Evolutionary conservation across 2,888 invertebrate genomes (phyloP), one percentile per base, ranked within the genome.

Genomic region (Aplocera efformata): DNA sequence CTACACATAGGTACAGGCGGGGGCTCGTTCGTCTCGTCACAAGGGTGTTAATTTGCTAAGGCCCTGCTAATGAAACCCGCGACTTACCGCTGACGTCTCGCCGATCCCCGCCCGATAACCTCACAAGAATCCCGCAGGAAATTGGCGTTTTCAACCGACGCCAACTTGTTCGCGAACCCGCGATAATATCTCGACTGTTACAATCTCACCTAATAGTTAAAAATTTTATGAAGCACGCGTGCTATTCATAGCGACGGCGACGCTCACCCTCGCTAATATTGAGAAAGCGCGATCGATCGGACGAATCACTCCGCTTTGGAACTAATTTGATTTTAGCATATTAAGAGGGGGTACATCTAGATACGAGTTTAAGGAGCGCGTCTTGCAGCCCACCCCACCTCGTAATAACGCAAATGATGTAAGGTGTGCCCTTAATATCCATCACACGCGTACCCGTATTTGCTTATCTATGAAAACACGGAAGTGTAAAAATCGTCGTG

Each of bases 321-420:
- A 88, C 85, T 88, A 88, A 88, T 88, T 88, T 88, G 88, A 85
- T 86, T 88, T 88, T 86, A 88, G 86, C 88, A 86, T 88, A 86
- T 86, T 86, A 88, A 83, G 79, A 81, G 79, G 82, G 79, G 77
- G 73, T 68, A 72, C 73, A 79, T 82, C 81, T 81, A 82, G 83
- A 81, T 81, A 45, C 23, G 40, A 31, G 33, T 38, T 77, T 80
- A 81, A 85, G 86, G 76, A 79, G 75, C 72, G 73, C 79, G 81
- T 84, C 83, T 83, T 81, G 71, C 60, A 65, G 58, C 70, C 75
- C 74, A 59, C 68, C 63, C 68, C 38, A 42, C 58, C 56, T 47
- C 59, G 79, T 86, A 86, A 88, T 86, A 88, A 86, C 83, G 81
- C 79, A 86, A 86, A 86, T 86, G 88, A 88, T 84, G 85, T 82